Evolutionary conservation across 2,113 vertebrate genomes (phyloP).

Genomic region (Hymenochirus boettgeri): DNA sequence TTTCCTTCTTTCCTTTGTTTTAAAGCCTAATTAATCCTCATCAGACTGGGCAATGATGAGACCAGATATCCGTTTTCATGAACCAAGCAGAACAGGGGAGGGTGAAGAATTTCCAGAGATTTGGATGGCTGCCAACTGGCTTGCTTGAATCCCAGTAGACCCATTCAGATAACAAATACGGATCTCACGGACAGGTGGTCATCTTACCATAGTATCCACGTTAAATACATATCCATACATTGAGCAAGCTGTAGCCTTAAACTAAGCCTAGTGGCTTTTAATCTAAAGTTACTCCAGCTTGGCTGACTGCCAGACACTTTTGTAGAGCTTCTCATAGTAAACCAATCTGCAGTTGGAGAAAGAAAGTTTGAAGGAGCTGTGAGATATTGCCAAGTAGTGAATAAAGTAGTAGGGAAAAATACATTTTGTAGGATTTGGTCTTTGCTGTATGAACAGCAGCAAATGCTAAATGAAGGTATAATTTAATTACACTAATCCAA

Average conservation of each 20-base stretch:
- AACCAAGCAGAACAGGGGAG: constrained; percentile 36
- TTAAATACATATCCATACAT: constrained; percentile 16
- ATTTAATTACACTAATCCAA: no score
- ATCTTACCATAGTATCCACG: constrained; percentile 31
- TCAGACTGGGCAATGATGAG: constrained; percentile 39
- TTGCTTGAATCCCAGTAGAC: constrained; percentile 33
- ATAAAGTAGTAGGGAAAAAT: no score
- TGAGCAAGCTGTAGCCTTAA: constrained; percentile 12
- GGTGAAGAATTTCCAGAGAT: constrained; percentile 39
- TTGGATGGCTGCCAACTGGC: constrained; percentile 47
- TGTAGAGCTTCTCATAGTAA: background rate
- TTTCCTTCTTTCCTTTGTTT: constrained; percentile 28
- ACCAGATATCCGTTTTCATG: constrained; percentile 33
- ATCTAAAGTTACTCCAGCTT: constrained; percentile 33
- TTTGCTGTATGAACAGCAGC: no score
- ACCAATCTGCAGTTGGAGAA: background rate
- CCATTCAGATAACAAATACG: constrained; percentile 43
- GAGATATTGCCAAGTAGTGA: no score
- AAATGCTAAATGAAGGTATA: no score
- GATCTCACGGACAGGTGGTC: constrained; percentile 46
- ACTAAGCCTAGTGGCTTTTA: constrained; percentile 35
- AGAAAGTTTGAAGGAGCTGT: no score
- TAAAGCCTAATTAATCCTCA: constrained; percentile 47
- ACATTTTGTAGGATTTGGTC: no score
- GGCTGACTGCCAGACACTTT: constrained; percentile 17